phyloP scores from a whole-genome alignment of 2,797 vertebrate genomes.

The Holocentrus rufus region DNA sequence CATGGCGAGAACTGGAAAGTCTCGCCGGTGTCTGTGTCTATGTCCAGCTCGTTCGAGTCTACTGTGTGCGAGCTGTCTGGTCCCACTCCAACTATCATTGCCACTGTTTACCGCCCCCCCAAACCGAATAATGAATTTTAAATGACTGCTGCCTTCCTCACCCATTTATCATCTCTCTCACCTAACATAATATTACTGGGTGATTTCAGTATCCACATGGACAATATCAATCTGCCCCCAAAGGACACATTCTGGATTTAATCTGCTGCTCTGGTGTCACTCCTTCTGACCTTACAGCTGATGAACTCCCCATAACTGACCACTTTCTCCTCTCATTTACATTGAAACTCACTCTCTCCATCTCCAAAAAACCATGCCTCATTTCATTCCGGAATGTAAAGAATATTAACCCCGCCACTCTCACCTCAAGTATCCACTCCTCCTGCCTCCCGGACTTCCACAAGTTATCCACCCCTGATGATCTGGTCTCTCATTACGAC shows the following conservation, averaged over 20 bases:
- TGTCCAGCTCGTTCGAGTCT: background rate
- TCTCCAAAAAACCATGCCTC: background rate
- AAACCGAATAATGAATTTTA: conserved; percentile 15
- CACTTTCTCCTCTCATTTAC: conserved; percentile 19
- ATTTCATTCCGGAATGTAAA: background rate
- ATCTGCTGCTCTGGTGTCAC: conserved; percentile 31
- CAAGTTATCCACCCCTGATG: background rate
- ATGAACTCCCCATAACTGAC: conserved; percentile 1
- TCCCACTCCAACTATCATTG: conserved; percentile 1
- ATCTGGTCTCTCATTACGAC: conserved; percentile 16
- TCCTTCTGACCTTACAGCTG: background rate
- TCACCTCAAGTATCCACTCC: no score
- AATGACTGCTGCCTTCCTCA: conserved; percentile 1
- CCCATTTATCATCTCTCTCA: conserved; percentile 9
- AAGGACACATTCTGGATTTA: conserved; percentile 30
- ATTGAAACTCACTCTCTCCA: background rate
- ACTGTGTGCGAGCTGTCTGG: background rate
- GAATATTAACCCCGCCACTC: no score
- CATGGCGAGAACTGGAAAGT: background rate
- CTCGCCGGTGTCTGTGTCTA: background rate
- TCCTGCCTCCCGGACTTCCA: background rate
- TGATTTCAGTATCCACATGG: conserved; percentile 9
- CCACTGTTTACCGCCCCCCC: conserved; percentile 16
- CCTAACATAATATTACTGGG: background rate
- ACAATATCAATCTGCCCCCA: conserved; percentile 13